Percentiles rank a stretch among this genome's conserved stretches.
Evolutionary conservation across 2,113 vertebrate species (phyloP).

Genomic region (Coryphaenoides rupestris): DNA sequence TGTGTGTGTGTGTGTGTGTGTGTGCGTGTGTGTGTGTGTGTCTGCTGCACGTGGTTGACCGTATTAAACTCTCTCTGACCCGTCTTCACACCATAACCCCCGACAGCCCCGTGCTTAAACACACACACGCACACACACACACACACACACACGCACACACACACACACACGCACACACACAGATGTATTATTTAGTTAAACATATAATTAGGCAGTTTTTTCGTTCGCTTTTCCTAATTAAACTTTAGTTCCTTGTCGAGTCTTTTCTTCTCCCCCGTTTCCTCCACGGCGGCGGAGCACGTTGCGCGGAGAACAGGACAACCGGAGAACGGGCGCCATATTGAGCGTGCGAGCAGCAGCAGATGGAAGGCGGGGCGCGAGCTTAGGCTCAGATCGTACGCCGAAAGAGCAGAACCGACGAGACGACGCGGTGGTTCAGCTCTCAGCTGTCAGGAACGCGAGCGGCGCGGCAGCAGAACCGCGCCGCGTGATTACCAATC

Average conservation of each 20-base stretch:
- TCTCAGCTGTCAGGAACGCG: slow-evolving; percentile 71
- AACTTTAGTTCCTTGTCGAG: not conserved
- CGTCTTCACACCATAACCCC: too few relatives aligned
- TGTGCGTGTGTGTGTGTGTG: too few relatives aligned
- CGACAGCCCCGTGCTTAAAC: too few relatives aligned
- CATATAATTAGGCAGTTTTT: too few relatives aligned
- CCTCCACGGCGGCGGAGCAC: not conserved
- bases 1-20: too few relatives aligned
- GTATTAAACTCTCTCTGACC: too few relatives aligned
- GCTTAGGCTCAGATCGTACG: slow-evolving; percentile 54
- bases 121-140: too few relatives aligned
- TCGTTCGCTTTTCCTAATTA: too few relatives aligned
- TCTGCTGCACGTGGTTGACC: too few relatives aligned
- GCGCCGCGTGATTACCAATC: slow-evolving; percentile 69
- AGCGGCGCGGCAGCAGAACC: slow-evolving; percentile 69
- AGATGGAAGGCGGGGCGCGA: slow-evolving; percentile 26
- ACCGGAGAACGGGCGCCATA: slow-evolving; percentile 15
- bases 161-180: too few relatives aligned
- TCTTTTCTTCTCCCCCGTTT: not conserved
- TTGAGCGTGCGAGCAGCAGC: slow-evolving; percentile 38
- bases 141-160: too few relatives aligned
- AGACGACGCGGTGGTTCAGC: slow-evolving; percentile 59
- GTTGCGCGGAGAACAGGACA: slow-evolving; percentile 15
- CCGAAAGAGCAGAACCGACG: slow-evolving; percentile 56
- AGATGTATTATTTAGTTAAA: too few relatives aligned